Evolutionary conservation across 2,113 vertebrate genomes (phyloP), one percentile per base, ranked within the genome.

Genomic region (Eclectus roratus): DNA sequence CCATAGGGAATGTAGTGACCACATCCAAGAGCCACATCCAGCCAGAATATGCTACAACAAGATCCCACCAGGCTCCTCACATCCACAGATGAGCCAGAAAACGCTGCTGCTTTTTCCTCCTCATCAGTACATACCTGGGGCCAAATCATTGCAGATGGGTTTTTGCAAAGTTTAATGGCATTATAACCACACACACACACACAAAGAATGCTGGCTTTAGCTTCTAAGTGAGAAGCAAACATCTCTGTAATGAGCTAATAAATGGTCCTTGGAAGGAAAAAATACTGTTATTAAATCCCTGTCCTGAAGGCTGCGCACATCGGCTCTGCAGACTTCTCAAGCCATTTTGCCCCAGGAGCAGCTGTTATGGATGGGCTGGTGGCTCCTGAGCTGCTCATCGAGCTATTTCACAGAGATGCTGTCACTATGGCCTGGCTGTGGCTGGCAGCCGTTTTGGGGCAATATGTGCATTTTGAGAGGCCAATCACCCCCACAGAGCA

Each of bases 371-470:
- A 33, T 53, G 77, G 24, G 53, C 58, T 88, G 68, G 31, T 17
- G 65, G 43, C 5, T 8, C 74, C 74, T 29, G 16, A 52, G 58
- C 23, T n/a, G 29, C 46, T 27, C 53, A 23, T 27, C 65, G 49
- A 19, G 44, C 33, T 63, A 1, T 9, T 41, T 44, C 70, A 19
- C n/a, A 68, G 80, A 35, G 53, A 27, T 7, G 77, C 39, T 44
- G 35, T 6, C 86, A 66, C 68, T 27, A 6, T 0, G 0, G 14
- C 39, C 7, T 1, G 2, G 23, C 46, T 44, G 21, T 17, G 14
- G 7, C 28, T 70, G 69, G 63, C 79, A 88, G 56, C 3, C 1
- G 9, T 64, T 93, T 69, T n/a, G 41, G 56, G 66, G 35, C 1
- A 28, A 46, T 44, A 10, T 0, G 1, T 29, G 43, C 3, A 6